Conservation (phyloP, 2,113 vertebrate species). For the Boulengeromyrus knoepffleri region DNA sequence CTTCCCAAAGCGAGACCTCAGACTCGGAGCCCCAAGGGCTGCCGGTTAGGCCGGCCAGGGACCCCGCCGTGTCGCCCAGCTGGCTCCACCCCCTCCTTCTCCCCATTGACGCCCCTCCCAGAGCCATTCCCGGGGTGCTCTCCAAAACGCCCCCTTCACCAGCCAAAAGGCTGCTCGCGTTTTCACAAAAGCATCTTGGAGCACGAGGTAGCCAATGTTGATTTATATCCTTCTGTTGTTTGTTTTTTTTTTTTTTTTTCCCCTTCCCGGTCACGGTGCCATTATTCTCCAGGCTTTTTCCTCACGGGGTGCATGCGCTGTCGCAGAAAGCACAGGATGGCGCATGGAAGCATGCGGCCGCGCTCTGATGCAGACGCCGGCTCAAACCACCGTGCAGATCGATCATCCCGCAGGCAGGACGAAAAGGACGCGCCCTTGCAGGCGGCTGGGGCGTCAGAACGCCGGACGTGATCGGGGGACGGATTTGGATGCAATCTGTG, state of each 20-base stretch:
- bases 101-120: background rate
- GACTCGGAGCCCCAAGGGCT: background rate
- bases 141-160: background rate
- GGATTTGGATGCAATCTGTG: background rate
- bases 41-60: background rate
- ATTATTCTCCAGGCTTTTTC: slow-evolving; percentile 46
- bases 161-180: background rate
- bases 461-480: background rate
- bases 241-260: background rate
- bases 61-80: background rate
- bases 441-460: background rate
- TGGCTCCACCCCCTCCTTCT: background rate
- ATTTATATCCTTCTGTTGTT: slow-evolving; percentile 34
- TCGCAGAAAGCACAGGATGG: slow-evolving; percentile 46
- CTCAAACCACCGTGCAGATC: background rate
- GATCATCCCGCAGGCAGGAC: background rate
- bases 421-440: background rate
- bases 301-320: slow-evolving; percentile 36
- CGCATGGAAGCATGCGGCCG: slow-evolving; percentile 33
- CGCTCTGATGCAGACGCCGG: background rate
- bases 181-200: background rate
- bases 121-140: background rate
- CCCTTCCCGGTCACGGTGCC: slow-evolving; percentile 29
- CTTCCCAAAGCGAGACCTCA: background rate
- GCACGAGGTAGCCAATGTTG: slow-evolving; percentile 18